A percentile compares a stretch with the other conserved stretches of the same genome.
phyloP scores from a whole-genome alignment of 2,888 invertebrate genomes.

The Heliconius cydno region DNA sequence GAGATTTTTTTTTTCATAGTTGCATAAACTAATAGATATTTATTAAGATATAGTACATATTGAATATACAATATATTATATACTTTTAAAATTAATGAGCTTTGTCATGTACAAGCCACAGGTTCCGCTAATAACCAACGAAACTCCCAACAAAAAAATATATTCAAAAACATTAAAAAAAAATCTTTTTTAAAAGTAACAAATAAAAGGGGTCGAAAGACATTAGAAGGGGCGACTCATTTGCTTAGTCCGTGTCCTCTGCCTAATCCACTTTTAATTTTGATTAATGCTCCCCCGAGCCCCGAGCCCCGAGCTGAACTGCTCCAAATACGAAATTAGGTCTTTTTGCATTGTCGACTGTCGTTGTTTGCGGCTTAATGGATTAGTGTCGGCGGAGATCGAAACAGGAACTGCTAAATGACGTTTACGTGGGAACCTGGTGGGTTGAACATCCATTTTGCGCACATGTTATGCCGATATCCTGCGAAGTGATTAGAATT shows the following conservation, averaged over 20 bases:
- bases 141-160: not conserved
- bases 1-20: too few relatives aligned
- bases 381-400: conserved; percentile 33
- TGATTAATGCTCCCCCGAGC: conserved; percentile 71
- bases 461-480: not conserved
- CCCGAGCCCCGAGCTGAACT: conserved; percentile 40
- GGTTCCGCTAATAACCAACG: not conserved
- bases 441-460: not conserved
- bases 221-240: conserved; percentile 47
- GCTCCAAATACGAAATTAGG: conserved; percentile 59
- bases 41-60: not conserved
- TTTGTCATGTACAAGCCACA: not conserved
- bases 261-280: conserved; percentile 80
- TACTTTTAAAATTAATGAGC: not conserved
- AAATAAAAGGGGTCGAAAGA: conserved; percentile 43
- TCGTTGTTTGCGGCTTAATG: conserved; percentile 43
- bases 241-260: conserved; percentile 52
- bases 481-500: too few relatives aligned
- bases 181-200: conserved; percentile 24
- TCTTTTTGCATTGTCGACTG: conserved; percentile 50
- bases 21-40: too few relatives aligned
- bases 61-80: not conserved
- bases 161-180: conserved; percentile 10
- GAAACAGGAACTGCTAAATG: conserved; percentile 20
- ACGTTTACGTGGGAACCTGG: not conserved